Conservation (phyloP, 2,113 vertebrate genomes). For the Nibea coibor region DNA sequence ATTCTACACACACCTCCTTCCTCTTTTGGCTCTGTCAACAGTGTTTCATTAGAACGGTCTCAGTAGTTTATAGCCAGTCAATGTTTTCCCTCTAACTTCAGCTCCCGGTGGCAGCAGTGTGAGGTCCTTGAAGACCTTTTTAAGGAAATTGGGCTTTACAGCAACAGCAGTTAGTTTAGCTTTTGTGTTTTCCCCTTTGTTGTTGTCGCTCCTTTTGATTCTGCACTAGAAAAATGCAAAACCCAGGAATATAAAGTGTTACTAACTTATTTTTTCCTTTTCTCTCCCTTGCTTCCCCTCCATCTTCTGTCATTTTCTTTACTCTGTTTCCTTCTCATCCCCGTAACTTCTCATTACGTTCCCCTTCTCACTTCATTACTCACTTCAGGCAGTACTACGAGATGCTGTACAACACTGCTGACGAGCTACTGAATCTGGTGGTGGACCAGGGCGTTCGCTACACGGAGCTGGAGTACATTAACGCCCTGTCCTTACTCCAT, state of each 20-base stretch:
- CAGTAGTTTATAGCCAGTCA: slow-evolving; percentile 41
- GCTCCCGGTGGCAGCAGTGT: slow-evolving; percentile 34
- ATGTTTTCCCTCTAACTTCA: slow-evolving; percentile 37
- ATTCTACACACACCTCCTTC: slow-evolving; percentile 51
- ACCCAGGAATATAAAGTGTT: slow-evolving; percentile 27
- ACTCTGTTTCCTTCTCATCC: not conserved
- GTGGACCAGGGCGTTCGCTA: slow-evolving; percentile 99
- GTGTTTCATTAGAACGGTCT: slow-evolving; percentile 61
- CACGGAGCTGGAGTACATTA: slow-evolving; percentile 98
- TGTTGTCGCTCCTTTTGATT: slow-evolving; percentile 45
- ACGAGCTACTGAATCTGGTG: slow-evolving; percentile 96
- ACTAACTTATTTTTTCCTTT: slow-evolving; percentile 8
- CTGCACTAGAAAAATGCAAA: slow-evolving; percentile 21
- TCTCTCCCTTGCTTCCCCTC: not conserved
- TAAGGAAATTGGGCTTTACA: slow-evolving; percentile 55
- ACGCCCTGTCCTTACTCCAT: slow-evolving; percentile 94
- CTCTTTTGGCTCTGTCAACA: slow-evolving; percentile 53
- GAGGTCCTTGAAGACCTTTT: slow-evolving; percentile 61
- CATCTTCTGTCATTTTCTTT: not conserved
- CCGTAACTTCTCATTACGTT: not conserved
- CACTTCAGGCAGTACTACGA: slow-evolving; percentile 94
- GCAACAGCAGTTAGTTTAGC: slow-evolving; percentile 45
- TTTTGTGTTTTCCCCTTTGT: slow-evolving; percentile 56
- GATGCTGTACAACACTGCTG: slow-evolving; percentile 97
- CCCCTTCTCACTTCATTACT: not conserved